Evolutionary conservation across 1,140 invertebrate genomes (phyloP).

Genomic region (Magallana gigas): DNA sequence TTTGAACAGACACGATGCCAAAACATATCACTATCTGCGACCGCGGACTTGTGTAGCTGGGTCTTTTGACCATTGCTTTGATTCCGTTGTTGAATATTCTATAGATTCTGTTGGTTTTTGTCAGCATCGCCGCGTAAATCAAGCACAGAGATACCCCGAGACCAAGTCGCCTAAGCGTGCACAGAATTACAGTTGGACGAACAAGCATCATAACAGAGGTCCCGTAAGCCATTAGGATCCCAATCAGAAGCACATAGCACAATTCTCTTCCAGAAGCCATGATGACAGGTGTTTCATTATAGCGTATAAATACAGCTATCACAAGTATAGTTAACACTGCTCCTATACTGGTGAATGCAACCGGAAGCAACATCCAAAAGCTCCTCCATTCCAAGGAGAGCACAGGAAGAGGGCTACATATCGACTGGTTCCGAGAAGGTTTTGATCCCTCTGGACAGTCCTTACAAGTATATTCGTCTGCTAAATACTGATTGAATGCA

Average conservation of each 20-base stretch:
- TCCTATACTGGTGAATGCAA: slow-evolving; percentile 81
- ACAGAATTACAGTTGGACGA: slow-evolving; percentile 83
- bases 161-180: slow-evolving; percentile 83
- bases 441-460: slow-evolving; percentile 82
- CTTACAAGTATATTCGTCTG: slow-evolving; percentile 83
- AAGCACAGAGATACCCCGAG: slow-evolving; percentile 86
- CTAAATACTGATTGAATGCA: slow-evolving; percentile 82
- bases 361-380: slow-evolving; percentile 82
- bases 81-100: slow-evolving; percentile 85
- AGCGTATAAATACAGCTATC: slow-evolving; percentile 74
- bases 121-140: slow-evolving; percentile 88
- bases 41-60: slow-evolving; percentile 94
- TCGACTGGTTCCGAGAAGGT: slow-evolving; percentile 74
- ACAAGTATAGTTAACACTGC: slow-evolving; percentile 75
- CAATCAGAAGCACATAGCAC: slow-evolving; percentile 77
- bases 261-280: slow-evolving; percentile 79
- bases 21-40: slow-evolving; percentile 95
- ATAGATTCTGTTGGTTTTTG: slow-evolving; percentile 89
- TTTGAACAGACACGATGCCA: slow-evolving; percentile 83
- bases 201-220: slow-evolving; percentile 77
- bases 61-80: slow-evolving; percentile 91
- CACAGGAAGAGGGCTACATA: slow-evolving; percentile 76
- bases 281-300: slow-evolving; percentile 77
- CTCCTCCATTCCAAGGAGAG: slow-evolving; percentile 83
- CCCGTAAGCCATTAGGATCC: slow-evolving; percentile 77